Evolutionary conservation across 2,888 invertebrate genomes (phyloP), one percentile per base, ranked within the genome.

Genomic region (Parnassius apollo): DNA sequence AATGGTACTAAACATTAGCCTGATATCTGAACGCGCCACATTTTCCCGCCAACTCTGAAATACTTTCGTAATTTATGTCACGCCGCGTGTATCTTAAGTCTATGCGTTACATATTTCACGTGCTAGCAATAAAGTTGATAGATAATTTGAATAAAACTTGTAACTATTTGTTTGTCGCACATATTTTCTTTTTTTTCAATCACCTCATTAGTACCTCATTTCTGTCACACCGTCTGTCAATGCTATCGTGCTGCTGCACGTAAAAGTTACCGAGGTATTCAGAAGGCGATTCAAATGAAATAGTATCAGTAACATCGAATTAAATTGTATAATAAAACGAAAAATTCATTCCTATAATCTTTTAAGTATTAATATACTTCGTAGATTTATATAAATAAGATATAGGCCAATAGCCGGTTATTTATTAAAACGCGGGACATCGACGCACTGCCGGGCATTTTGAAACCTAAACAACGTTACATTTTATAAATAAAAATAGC

Each of bases 261-360:
- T 61, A 62, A 61, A 61, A 61, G 61, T 13, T 54, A 55, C 54
- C 45, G 10, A 42, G 13, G 58, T 45, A 66, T 66, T 66, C 58
- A 52, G 55, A 55, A 55, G 62, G 61, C 59, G 61, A 56, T 63
- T 57, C 54, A 48, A 57, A 66, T 69, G 68, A 69, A 65, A 66
- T 65, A 66, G 57, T 69, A 62, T 48, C 42, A 25, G 51, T 18
- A 18, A 46, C 57, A 57, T 57, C 13, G 50, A 58, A 59, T 65
- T 46, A 61, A 65, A 61, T 61, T 55, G 59, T 35, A 44, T 42
- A 51, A 52, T 67, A 65, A 64, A 59, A 56, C 45, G 3, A 59
- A 42, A 59, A 55, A 59, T 51, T 35, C 25, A 42, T 9, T 4
- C 18, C 2, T 11, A 54, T 51, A 56, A 63, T 59, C 59, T 63